Conservation (phyloP, 2,888 invertebrate species). For the Tenthredo distinguenda region DNA sequence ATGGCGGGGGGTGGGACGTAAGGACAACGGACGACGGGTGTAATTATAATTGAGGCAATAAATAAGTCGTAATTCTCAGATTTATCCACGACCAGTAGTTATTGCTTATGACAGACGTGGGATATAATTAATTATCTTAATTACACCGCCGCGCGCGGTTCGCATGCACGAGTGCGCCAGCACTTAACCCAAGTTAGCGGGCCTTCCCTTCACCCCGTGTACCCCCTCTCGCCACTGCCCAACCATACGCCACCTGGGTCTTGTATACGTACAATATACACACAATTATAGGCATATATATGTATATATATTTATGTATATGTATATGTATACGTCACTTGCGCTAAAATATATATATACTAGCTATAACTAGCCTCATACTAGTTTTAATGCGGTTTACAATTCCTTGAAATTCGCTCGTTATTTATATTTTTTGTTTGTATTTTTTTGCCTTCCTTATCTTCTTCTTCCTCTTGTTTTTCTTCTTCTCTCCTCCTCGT, state of each 20-base stretch:
- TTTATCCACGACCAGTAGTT: conserved; percentile 47
- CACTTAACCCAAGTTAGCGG: conserved; percentile 46
- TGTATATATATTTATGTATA: neutral
- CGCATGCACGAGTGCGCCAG: conserved; percentile 55
- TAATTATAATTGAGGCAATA: conserved; percentile 33
- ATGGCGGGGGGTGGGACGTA: neutral
- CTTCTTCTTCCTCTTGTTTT: neutral
- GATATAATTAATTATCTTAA: conserved; percentile 75
- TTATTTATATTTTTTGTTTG: neutral
- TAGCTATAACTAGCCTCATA: neutral
- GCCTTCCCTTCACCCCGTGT: conserved; percentile 18
- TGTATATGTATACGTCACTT: neutral
- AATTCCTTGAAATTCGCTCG: neutral
- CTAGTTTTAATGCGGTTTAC: neutral
- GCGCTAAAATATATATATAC: neutral
- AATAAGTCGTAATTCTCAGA: conserved; percentile 43
- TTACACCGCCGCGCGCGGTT: conserved; percentile 70
- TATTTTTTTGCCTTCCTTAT: neutral
- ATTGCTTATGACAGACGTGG: conserved; percentile 62
- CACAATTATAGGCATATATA: neutral
- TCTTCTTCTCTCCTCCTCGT: neutral
- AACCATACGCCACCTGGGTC: conserved; percentile 33
- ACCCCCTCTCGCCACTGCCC: neutral
- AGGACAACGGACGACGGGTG: neutral
- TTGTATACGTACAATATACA: conserved; percentile 7